Evolutionary conservation across 2,113 vertebrate genomes (phyloP), one percentile per base, ranked within the genome.

Genomic region (Datnioides undecimradiatus): DNA sequence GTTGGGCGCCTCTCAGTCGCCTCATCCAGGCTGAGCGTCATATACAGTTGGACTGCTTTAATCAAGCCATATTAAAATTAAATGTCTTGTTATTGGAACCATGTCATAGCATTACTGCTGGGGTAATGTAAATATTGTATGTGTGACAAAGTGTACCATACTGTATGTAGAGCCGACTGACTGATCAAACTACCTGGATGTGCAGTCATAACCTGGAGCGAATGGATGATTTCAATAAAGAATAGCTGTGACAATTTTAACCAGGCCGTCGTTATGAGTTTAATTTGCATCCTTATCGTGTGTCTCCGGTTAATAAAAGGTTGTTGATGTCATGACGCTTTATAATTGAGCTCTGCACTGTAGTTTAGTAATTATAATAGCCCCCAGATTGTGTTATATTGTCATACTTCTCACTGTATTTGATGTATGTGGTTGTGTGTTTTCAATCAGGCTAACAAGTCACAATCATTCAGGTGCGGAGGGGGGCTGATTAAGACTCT

Each of bases 381-480:
- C 31, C 46, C 25, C 10, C 60, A 67, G 27, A 71, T 75, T 55
- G 60, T 78, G 48, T 31, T 65, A n/a, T 73, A 36, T 45, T 79
- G 41, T 71, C 45, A 57, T 63, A 58, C 63, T 34, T 77, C 45
- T 48, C 19, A 76, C 74, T 74, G 52, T 73, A 27, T 82, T 77
- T 76, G 5, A 17, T 67, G n/a, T 36, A 46, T 71, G 41, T 8
- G 14, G 52, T 71, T 73, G 72, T 77, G 80, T 86, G 95, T 95
- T 96, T 96, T 96, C 95, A 96, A 96, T 97, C 96, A 96, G 95
- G 93, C 96, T 96, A 96, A 97, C 94, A 94, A 96, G 95, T 96
- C 94, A 91, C 94, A 97, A 94, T 95, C 95, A 95, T 96, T 96
- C 95, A 96, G 96, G 72, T 85, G 77, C 92, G 92, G 95, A 97